Base-by-base conservation (phyloP, 2,797 vertebrate species). In the Danio albolineatus region DNA sequence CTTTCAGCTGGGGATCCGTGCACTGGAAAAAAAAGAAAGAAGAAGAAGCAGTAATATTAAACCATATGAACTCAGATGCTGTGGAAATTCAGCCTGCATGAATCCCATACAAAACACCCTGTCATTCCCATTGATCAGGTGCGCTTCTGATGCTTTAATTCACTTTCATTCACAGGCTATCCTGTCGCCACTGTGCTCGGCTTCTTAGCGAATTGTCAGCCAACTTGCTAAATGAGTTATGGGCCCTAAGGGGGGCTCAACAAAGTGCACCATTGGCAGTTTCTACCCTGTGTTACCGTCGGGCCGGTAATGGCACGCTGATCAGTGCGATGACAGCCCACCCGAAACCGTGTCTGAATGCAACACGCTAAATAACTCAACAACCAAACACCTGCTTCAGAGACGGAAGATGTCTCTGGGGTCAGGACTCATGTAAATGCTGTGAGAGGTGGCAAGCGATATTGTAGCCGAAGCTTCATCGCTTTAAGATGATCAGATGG, bases 201-300 rank as follows among this genome's bases (percentile, higher is more conserved):
- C 89, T 89, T 87, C 90, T 92, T 90, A 88, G 89, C 85, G 89
- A 91, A 92, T 93, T 93, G 91, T 90, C 89, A 91, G 90, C 87
- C 88, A 90, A 87, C 90, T 89, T 90, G 89, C 90, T 92, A 91
- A 89, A 89, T 93, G 91, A 93, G 90, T 92, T 92, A 92, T 92
- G 84, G 89, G 87, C 89, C 92, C 90, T 87, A 65, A 83, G 91
- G 92, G 90, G 88, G 91, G 88, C 86, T 86, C 80, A 66, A 88
- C 87, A 93, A 92, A 93, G 88, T 90, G 90, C 91, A 90, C 89
- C 89, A 88, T 81, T 85, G 92, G 92, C 92, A 90, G 86, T 93
- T 93, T 91, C 46, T 89, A 90, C 90, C 87, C 83, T 79, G 87
- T 89, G 85, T 82, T 89, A 89, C 89, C 89, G 85, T 86, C 81